Conservation (phyloP, 2,888 invertebrate genomes). For the Hyalella azteca region DNA sequence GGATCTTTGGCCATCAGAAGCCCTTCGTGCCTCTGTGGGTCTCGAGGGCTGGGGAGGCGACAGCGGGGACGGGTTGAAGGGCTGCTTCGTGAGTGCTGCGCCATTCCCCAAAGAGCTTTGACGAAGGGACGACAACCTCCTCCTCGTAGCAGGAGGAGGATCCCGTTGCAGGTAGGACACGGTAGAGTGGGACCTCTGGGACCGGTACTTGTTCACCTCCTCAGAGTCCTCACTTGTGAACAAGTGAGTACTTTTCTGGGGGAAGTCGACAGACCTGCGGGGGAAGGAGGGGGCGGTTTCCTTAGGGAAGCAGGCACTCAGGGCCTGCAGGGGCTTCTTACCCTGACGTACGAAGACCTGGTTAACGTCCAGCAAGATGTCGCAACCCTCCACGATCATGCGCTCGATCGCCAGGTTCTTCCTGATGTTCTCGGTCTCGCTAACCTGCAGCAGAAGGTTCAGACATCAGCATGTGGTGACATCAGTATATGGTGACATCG, state of each 20-base stretch:
- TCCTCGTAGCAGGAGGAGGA: constrained; percentile 40
- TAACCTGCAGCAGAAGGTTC: constrained; percentile 68
- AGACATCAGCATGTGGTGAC: too few species aligned
- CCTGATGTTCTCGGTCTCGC: constrained; percentile 88
- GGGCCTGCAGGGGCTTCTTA: constrained; percentile 61
- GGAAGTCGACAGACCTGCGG: constrained; percentile 58
- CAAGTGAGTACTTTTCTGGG: constrained; percentile 54
- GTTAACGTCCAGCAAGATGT: constrained; percentile 88
- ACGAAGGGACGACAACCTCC: constrained; percentile 52
- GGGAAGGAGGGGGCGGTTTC: constrained; percentile 56
- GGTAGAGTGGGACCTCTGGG: constrained; percentile 57
- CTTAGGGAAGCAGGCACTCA: constrained; percentile 57
- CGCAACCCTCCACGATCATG: constrained; percentile 93
- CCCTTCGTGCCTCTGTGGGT: constrained; percentile 40
- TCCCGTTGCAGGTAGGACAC: constrained; percentile 56
- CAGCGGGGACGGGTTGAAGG: constrained; percentile 49
- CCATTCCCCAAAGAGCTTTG: constrained; percentile 53
- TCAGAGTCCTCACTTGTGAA: constrained; percentile 57
- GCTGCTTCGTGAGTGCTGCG: constrained; percentile 35
- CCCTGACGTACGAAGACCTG: constrained; percentile 93
- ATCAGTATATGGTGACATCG: too few species aligned
- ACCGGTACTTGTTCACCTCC: constrained; percentile 50
- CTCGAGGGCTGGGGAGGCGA: constrained; percentile 51
- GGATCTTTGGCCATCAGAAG: constrained; percentile 50
- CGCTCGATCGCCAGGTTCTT: constrained; percentile 90